These are phyloP conservation scores for Catalaphyllia jardinei DNA, from an alignment of 64 coral and sea anemone species.

Conservation along the genomic window DNA sequence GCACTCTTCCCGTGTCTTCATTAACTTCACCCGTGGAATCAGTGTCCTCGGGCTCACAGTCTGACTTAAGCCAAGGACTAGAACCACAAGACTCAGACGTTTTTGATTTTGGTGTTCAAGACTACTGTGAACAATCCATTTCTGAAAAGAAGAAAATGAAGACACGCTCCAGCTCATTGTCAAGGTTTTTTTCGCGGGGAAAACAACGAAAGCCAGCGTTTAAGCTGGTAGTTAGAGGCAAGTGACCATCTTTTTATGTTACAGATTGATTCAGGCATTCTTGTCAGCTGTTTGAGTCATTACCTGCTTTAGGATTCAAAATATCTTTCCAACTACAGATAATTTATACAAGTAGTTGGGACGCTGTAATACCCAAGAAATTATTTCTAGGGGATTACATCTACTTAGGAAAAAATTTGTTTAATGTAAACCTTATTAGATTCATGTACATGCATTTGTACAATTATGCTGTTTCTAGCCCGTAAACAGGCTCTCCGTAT, in stretches of 20 bases:
- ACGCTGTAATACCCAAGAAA: too few species aligned
- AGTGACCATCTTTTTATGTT: background rate
- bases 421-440: too few species aligned
- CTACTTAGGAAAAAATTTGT: too few species aligned
- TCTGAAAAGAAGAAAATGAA: conserved; percentile 33
- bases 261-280: background rate
- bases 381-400: too few species aligned
- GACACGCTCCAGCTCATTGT: conserved; percentile 38
- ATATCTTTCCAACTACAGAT: too few species aligned
- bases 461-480: too few species aligned
- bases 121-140: conserved; percentile 1
- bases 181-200: conserved; percentile 62
- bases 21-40: background rate
- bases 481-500: too few species aligned
- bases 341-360: too few species aligned
- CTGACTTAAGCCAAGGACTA: conserved; percentile 32
- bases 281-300: background rate
- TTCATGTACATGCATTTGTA: too few species aligned
- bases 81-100: conserved; percentile 36
- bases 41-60: conserved; percentile 27
- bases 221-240: conserved; percentile 8
- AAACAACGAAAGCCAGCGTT: conserved; percentile 50
- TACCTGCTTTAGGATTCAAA: too few species aligned
- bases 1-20: background rate
- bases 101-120: conserved; percentile 46